These are phyloP conservation scores for Lobophora halterata DNA, from an alignment of 2,888 invertebrate species.

Conservation along the genomic window DNA sequence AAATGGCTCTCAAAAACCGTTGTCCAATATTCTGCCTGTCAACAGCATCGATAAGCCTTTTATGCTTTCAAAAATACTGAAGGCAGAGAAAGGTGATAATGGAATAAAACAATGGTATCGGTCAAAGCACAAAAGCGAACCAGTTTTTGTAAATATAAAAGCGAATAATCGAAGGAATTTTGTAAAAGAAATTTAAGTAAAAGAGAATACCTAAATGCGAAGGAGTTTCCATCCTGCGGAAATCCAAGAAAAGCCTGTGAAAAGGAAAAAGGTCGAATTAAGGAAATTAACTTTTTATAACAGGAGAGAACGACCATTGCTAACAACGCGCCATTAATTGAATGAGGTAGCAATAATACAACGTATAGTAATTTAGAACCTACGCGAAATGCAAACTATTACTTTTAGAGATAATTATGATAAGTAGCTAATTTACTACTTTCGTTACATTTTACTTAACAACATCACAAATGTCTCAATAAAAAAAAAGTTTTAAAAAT, in stretches of 20 bases:
- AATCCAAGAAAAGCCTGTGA: slow-evolving; percentile 54
- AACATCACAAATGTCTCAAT: too few relatives aligned
- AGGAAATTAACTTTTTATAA: slow-evolving; percentile 74
- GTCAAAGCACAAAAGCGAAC: slow-evolving; percentile 14
- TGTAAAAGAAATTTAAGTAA: slow-evolving; percentile 43
- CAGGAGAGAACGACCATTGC: slow-evolving; percentile 59
- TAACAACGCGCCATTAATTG: slow-evolving; percentile 72
- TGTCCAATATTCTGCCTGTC: slow-evolving; percentile 9
- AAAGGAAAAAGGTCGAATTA: slow-evolving; percentile 65
- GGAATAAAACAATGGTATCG: background rate
- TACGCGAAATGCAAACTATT: too few relatives aligned
- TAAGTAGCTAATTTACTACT: too few relatives aligned
- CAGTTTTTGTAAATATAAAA: slow-evolving; percentile 15
- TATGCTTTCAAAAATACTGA: slow-evolving; percentile 1
- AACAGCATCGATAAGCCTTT: slow-evolving; percentile 6
- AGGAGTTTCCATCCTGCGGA: slow-evolving; percentile 54
- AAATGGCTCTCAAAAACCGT: slow-evolving; percentile 3
- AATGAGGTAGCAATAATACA: slow-evolving; percentile 41
- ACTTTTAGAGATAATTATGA: too few relatives aligned
- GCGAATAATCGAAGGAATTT: slow-evolving; percentile 31
- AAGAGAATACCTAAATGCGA: slow-evolving; percentile 47
- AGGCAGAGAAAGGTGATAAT: slow-evolving; percentile 3
- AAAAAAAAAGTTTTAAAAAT: too few relatives aligned
- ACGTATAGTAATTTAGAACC: too few relatives aligned
- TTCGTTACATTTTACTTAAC: too few relatives aligned